Percentiles rank a stretch among this genome's conserved stretches.
These are phyloP conservation scores for Stictocephala bisonia DNA, from an alignment of 2,888 invertebrate genomes.

Conservation along the genomic window DNA sequence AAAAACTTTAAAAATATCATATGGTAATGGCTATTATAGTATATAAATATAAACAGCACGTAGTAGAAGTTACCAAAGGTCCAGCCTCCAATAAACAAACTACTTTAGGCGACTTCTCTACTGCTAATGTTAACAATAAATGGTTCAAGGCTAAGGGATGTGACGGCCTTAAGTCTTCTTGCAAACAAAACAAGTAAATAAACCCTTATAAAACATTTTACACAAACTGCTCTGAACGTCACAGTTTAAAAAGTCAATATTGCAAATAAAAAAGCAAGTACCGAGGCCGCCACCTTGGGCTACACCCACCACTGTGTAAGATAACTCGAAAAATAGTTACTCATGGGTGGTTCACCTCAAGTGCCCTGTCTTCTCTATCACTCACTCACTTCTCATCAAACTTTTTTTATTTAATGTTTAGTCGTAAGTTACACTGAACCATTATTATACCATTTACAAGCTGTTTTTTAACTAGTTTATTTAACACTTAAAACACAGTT, in stretches of 20 bases:
- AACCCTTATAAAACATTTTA: neutral
- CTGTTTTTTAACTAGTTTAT: no score
- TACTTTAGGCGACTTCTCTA: constrained; percentile 35
- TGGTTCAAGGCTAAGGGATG: constrained; percentile 32
- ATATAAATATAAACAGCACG: constrained; percentile 51
- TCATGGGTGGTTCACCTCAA: neutral
- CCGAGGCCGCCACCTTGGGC: neutral
- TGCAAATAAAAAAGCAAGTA: no score
- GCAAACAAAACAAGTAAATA: neutral
- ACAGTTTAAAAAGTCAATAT: no score
- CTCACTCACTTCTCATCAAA: no score
- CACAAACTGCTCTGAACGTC: neutral
- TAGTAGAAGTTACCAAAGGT: constrained; percentile 54
- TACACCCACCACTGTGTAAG: constrained; percentile 15
- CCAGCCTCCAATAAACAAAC: constrained; percentile 53
- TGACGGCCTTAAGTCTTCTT: neutral
- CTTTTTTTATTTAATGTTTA: no score
- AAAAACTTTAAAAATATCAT: constrained; percentile 57
- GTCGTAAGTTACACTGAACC: no score
- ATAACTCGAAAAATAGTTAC: constrained; percentile 22
- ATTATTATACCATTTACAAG: no score
- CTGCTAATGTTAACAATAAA: constrained; percentile 39
- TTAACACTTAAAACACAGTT: no score
- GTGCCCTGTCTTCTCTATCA: no score
- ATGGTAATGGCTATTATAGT: constrained; percentile 51